A percentile compares a stretch with the other conserved stretches of the same genome.
These are phyloP conservation scores for Nothoprocta perdicaria DNA, from an alignment of 2,113 vertebrate species.

Conservation along the genomic window DNA sequence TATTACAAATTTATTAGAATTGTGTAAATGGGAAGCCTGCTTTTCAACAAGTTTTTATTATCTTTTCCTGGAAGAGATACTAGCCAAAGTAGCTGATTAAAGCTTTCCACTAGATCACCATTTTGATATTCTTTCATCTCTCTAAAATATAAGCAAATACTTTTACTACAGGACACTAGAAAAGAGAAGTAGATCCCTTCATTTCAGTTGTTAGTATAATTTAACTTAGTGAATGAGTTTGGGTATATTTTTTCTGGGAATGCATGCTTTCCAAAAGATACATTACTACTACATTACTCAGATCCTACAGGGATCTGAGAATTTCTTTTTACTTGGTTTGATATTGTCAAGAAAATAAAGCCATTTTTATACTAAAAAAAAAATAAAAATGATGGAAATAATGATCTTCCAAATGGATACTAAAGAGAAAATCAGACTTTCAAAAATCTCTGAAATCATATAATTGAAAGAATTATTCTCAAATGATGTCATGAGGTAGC, in stretches of 20 bases:
- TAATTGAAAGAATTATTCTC: neutral
- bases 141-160: neutral
- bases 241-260: neutral
- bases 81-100: neutral
- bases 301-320: neutral
- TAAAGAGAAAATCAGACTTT: neutral
- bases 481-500: neutral
- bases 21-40: neutral
- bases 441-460: neutral
- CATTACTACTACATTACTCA: neutral
- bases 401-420: neutral
- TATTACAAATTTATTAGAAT: neutral
- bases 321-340: neutral
- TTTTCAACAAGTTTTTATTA: neutral
- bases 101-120: neutral
- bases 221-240: neutral
- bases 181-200: neutral
- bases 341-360: neutral
- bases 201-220: neutral
- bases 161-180: neutral
- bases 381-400: neutral
- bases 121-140: neutral
- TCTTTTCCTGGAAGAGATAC: neutral
- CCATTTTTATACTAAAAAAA: neutral
- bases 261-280: neutral